phyloP scores from a whole-genome alignment of 2,888 invertebrate genomes.

The Caenorhabditis uteleia region DNA sequence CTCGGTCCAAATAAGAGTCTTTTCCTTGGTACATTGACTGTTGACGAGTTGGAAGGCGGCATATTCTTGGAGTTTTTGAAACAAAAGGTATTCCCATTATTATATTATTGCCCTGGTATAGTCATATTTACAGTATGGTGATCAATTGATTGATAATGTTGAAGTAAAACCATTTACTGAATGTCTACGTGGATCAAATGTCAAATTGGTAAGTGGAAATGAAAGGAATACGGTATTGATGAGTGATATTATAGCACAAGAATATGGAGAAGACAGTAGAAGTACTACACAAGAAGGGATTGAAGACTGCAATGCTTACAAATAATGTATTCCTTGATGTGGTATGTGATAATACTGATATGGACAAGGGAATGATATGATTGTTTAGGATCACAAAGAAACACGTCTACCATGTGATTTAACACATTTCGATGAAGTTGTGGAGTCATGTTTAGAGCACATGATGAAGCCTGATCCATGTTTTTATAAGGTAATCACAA shows the following conservation, averaged over 20 bases:
- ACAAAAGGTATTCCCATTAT: conserved; percentile 7
- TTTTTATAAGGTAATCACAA: conserved; percentile 39
- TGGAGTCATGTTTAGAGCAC: conserved; percentile 54
- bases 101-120: neutral
- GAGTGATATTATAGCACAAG: conserved; percentile 11
- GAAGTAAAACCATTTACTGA: conserved; percentile 25
- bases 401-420: conserved; percentile 38
- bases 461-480: conserved; percentile 50
- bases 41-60: conserved; percentile 33
- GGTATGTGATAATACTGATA: conserved; percentile 8
- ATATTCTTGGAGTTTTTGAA: conserved; percentile 26
- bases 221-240: neutral
- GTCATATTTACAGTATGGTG: conserved; percentile 19
- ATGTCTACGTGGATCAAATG: conserved; percentile 23
- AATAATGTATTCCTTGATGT: conserved; percentile 55
- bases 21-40: conserved; percentile 36
- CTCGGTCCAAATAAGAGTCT: conserved; percentile 37
- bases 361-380: neutral
- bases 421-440: conserved; percentile 51
- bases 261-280: conserved; percentile 34
- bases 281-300: conserved; percentile 36
- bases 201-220: conserved; percentile 13
- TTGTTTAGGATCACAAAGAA: conserved; percentile 26
- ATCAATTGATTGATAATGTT: conserved; percentile 12
- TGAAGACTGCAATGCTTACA: conserved; percentile 55